These are phyloP conservation scores for Salarias fasciatus DNA, from an alignment of 2,797 vertebrate species.

Conservation along the genomic window DNA sequence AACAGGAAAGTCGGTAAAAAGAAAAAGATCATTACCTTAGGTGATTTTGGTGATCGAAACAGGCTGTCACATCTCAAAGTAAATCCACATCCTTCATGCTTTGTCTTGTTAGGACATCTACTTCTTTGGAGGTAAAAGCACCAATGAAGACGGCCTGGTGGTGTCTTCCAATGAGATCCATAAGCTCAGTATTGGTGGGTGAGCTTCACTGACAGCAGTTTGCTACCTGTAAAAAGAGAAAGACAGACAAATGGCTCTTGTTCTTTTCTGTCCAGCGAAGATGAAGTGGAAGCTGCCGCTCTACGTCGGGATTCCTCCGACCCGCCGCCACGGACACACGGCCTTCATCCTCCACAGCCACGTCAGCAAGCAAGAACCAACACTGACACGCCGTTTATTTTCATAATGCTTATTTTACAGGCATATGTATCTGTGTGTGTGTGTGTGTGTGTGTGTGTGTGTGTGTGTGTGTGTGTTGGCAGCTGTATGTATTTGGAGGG, in stretches of 20 bases:
- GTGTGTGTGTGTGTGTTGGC: constrained; percentile 23
- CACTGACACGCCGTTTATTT: background rate
- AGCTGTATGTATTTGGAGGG: constrained; percentile 81
- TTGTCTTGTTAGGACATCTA: constrained; percentile 76
- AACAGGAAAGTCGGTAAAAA: too few relatives aligned
- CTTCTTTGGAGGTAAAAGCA: constrained; percentile 77
- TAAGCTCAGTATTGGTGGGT: constrained; percentile 83
- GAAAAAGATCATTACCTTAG: too few relatives aligned
- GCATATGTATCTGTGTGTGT: background rate
- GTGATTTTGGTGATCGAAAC: too few relatives aligned
- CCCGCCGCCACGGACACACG: constrained; percentile 74
- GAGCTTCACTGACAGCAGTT: background rate
- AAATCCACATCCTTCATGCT: too few relatives aligned
- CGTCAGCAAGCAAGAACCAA: constrained; percentile 50
- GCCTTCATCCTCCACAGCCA: constrained; percentile 84
- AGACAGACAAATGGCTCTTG: too few relatives aligned
- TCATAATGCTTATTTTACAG: background rate
- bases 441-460: constrained; percentile 7
- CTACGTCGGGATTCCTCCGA: constrained; percentile 81
- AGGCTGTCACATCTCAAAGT: too few relatives aligned
- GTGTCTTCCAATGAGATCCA: constrained; percentile 78
- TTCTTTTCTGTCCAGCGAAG: constrained; percentile 68
- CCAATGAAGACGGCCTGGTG: constrained; percentile 55
- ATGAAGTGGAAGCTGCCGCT: constrained; percentile 87
- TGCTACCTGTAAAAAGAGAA: too few relatives aligned